Evolutionary conservation across 2,888 invertebrate species (phyloP).

Genomic region (Dolichomitus sp.): DNA sequence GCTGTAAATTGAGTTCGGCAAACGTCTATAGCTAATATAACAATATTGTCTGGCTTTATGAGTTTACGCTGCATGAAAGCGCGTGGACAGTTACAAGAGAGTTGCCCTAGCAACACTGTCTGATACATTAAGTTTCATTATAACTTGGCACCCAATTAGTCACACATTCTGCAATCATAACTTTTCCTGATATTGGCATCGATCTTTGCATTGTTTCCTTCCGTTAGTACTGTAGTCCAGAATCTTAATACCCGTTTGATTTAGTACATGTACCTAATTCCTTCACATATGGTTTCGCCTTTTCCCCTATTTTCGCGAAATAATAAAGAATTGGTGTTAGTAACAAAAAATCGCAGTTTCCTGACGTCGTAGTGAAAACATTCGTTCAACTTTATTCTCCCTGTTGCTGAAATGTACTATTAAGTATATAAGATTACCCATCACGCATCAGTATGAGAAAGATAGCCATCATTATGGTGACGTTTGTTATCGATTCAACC

Average conservation of each 20-base stretch:
- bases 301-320: neutral
- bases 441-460: too few species aligned
- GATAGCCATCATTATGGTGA: too few species aligned
- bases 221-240: too few species aligned
- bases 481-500: too few species aligned
- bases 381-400: too few species aligned
- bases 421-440: too few species aligned
- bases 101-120: neutral
- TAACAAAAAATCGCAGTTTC: too few species aligned
- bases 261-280: neutral
- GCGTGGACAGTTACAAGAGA: neutral
- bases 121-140: neutral
- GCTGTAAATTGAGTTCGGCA: neutral
- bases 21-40: slow-evolving; percentile 15
- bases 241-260: neutral
- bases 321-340: neutral
- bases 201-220: neutral
- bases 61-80: neutral
- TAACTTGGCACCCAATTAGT: neutral
- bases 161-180: neutral
- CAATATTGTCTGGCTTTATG: slow-evolving; percentile 21
- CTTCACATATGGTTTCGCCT: neutral
- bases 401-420: too few species aligned
- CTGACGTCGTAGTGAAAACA: too few species aligned
- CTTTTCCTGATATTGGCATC: neutral